These are phyloP conservation scores for Nycticryphes semicollaris DNA, from an alignment of 2,113 vertebrate species.

Conservation along the genomic window DNA sequence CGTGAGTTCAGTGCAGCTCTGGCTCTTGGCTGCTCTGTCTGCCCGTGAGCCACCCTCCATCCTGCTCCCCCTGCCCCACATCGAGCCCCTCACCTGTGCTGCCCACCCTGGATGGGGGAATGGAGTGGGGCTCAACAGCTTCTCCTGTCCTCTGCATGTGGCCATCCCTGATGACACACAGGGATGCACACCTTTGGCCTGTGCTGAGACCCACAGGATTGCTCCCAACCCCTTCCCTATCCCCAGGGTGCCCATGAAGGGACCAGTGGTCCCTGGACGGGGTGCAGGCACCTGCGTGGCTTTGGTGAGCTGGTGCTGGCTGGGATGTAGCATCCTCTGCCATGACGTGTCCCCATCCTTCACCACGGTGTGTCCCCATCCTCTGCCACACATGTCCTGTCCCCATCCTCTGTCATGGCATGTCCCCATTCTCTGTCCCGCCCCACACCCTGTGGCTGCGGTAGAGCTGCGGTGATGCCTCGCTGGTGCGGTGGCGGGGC, in stretches of 20 bases:
- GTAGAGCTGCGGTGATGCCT: not conserved
- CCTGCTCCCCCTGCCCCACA: rapidly evolving
- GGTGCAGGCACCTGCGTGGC: rapidly evolving
- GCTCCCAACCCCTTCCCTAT: rapidly evolving
- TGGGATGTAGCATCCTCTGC: not conserved
- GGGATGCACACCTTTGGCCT: rapidly evolving
- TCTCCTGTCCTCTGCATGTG: not conserved
- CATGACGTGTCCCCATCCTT: not conserved
- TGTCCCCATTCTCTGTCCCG: not conserved
- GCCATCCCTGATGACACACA: rapidly evolving
- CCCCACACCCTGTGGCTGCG: not conserved
- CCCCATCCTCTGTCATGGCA: not conserved
- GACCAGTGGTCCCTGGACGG: not conserved
- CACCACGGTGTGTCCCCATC: not conserved
- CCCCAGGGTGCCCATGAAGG: not conserved
- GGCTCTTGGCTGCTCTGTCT: not conserved
- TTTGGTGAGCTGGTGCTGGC: not conserved
- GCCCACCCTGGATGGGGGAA: not conserved
- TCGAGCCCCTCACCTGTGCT: not conserved
- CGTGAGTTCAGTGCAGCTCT: not conserved
- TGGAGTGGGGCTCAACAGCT: rapidly evolving
- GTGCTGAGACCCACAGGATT: not conserved
- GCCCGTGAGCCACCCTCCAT: rapidly evolving
- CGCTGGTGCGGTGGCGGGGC: rapidly evolving
- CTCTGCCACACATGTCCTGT: no score